Percentiles rank a stretch among this genome's conserved stretches.
Conservation (phyloP, 2,888 invertebrate genomes). For the Invenusta paracnida region DNA sequence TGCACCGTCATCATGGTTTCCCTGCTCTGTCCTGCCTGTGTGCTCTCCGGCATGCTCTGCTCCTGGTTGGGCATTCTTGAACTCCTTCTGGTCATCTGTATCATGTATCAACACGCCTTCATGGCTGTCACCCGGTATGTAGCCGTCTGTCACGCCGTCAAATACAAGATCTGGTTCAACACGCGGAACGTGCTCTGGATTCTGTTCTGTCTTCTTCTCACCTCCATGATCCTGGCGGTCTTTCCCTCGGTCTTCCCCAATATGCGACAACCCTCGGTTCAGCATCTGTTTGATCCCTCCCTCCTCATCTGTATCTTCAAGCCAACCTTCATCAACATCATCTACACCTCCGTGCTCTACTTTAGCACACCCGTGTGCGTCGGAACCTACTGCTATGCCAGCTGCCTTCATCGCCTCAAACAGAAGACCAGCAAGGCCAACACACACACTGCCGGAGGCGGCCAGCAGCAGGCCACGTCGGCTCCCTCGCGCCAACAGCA, state of each 20-base stretch:
- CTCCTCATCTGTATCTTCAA: slow-evolving; percentile 6
- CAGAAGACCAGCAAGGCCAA: neutral
- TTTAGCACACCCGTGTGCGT: slow-evolving; percentile 5
- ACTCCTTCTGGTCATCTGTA: neutral
- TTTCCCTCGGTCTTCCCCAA: neutral
- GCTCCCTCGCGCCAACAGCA: neutral
- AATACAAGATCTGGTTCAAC: slow-evolving; percentile 19
- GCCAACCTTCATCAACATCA: neutral
- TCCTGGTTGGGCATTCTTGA: neutral
- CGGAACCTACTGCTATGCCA: slow-evolving; percentile 24
- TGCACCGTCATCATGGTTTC: neutral
- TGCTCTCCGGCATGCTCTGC: neutral
- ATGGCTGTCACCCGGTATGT: slow-evolving; percentile 30
- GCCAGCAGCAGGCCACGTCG: neutral
- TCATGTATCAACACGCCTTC: slow-evolving; percentile 36
- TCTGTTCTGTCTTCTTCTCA: neutral
- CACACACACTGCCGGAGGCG: neutral
- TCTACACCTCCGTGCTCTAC: neutral
- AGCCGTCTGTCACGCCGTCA: slow-evolving; percentile 27
- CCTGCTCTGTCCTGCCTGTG: neutral
- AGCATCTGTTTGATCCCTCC: neutral
- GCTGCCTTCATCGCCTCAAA: neutral
- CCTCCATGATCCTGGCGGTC: neutral
- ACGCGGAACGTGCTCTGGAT: neutral
- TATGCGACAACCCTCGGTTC: neutral